phyloP scores from a whole-genome alignment of 2,888 invertebrate species.

The Torymus auratus region DNA sequence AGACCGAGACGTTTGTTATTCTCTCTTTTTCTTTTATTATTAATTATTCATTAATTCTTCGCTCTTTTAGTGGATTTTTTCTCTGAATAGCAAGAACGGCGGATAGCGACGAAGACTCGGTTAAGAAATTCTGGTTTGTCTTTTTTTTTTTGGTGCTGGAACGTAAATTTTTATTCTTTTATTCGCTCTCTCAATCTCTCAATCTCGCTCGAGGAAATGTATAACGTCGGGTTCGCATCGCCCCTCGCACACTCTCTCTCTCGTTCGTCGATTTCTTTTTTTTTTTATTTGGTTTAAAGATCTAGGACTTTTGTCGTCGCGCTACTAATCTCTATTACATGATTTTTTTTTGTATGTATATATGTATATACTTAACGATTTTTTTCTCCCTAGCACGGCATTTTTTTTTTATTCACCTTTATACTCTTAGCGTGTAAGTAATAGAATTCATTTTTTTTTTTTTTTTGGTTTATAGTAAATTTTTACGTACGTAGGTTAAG shows the following conservation, averaged over 20 bases:
- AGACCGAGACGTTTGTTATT: conserved; percentile 14
- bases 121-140: conserved; percentile 35
- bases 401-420: neutral
- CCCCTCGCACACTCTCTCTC: too few relatives aligned
- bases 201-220: conserved; percentile 35
- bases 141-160: conserved; percentile 48
- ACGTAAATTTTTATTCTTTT: conserved; percentile 22
- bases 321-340: conserved; percentile 43
- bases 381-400: neutral
- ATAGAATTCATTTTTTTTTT: conserved; percentile 20
- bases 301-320: conserved; percentile 23
- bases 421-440: conserved; percentile 30
- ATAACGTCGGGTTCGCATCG: conserved; percentile 18
- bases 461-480: conserved; percentile 15
- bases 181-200: too few relatives aligned
- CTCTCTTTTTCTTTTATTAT: conserved; percentile 5
- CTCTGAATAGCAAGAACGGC: conserved; percentile 40
- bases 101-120: conserved; percentile 48
- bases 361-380: neutral
- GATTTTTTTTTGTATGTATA: conserved; percentile 14
- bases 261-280: too few relatives aligned
- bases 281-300: conserved; percentile 5
- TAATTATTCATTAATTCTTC: conserved; percentile 4
- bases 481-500: conserved; percentile 41
- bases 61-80: too few relatives aligned